phyloP scores from a whole-genome alignment of 2,797 vertebrate genomes.

The Pagetopsis macropterus region DNA sequence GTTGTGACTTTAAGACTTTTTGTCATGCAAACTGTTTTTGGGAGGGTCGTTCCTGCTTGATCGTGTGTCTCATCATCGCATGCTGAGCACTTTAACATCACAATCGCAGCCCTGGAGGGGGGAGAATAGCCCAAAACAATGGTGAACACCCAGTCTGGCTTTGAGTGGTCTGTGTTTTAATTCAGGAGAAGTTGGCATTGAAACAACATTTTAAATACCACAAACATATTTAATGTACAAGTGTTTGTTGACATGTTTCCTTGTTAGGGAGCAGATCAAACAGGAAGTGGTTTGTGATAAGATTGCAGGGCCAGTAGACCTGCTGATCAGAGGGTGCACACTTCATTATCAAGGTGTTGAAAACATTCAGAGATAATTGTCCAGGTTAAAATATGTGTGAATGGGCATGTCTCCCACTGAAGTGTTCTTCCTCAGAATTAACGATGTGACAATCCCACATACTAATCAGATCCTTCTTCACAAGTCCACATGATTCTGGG shows the following conservation, averaged over 20 bases:
- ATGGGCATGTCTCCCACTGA: conserved; percentile 59
- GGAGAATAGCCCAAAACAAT: conserved; percentile 2
- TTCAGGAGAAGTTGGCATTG: neutral
- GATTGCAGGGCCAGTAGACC: conserved; percentile 22
- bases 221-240: fast-evolving
- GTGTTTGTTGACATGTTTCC: conserved; percentile 1
- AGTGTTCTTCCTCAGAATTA: conserved; percentile 48
- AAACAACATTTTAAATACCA: neutral
- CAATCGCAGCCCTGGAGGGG: conserved; percentile 68
- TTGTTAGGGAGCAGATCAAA: neutral
- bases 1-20: conserved; percentile 69
- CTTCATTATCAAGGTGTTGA: conserved; percentile 72
- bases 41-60: conserved; percentile 71
- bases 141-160: conserved; percentile 10
- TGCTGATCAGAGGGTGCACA: conserved; percentile 62
- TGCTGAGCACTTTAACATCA: conserved; percentile 80
- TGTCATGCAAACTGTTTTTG: conserved; percentile 76
- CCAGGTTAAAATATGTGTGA: conserved; percentile 71
- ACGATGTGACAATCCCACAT: conserved; percentile 43
- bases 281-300: conserved; percentile 41
- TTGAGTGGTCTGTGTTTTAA: conserved; percentile 6
- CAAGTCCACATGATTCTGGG: neutral
- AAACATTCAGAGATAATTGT: conserved; percentile 66
- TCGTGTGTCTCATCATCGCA: conserved; percentile 77
- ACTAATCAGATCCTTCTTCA: conserved; percentile 25